Percentiles rank a stretch among this genome's conserved stretches.
phyloP scores from a whole-genome alignment of 2,888 invertebrate genomes.

The Torymus aiolomorphi region DNA sequence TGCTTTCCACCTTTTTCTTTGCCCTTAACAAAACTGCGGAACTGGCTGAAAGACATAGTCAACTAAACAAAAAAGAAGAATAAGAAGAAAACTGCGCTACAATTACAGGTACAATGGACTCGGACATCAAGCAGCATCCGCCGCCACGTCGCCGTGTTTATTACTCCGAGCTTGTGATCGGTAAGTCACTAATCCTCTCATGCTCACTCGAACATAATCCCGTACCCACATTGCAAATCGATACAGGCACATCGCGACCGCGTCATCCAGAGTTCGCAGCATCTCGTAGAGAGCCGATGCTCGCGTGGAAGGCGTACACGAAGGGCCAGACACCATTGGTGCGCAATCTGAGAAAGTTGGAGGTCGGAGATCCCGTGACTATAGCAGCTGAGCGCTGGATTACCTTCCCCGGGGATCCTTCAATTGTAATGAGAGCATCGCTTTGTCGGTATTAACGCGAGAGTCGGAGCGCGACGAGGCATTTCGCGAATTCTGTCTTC shows the following conservation, averaged over 20 bases:
- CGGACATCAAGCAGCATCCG: neutral
- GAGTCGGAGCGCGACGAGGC: no score
- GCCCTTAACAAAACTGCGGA: no score
- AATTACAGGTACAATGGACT: conserved; percentile 10
- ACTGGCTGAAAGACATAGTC: no score
- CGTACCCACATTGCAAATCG: neutral
- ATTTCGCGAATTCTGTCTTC: no score
- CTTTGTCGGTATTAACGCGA: neutral
- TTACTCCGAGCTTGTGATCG: conserved; percentile 47
- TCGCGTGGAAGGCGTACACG: no score
- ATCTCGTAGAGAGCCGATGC: no score
- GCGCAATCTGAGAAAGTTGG: no score
- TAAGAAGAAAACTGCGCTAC: no score
- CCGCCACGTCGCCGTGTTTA: conserved; percentile 21
- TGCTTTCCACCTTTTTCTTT: no score
- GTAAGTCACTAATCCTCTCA: conserved; percentile 3
- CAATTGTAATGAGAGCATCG: conserved; percentile 13
- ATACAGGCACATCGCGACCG: conserved; percentile 18
- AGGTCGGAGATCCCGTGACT: neutral
- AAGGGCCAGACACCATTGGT: no score
- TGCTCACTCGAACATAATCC: neutral
- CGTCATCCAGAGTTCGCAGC: no score
- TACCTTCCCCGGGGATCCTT: conserved; percentile 41
- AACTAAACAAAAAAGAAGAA: no score
- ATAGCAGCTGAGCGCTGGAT: conserved; percentile 35